Base-by-base conservation (phyloP, 2,113 vertebrate species). In the Dipodomys stephensi region DNA sequence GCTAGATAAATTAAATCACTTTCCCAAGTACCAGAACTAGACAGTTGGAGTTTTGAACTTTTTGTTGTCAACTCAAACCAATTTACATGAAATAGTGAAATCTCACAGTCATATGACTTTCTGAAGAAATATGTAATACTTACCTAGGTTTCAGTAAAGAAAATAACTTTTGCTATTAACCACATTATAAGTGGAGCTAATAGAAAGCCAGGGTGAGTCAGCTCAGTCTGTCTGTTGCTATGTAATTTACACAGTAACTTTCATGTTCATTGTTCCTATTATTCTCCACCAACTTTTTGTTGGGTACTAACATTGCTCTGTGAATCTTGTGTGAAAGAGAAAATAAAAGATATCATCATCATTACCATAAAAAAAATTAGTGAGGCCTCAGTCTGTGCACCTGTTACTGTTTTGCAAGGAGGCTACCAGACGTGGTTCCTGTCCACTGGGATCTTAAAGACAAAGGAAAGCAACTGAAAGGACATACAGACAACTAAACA, bases 401-500 rank as follows among this genome's bases (percentile, higher is more conserved):
- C 93, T 96, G 96, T 96, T 96, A 87, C 94, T 88, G 82, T 91
- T 90, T 57, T 92, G 67, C 78, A 82, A 68, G 87, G 71, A 78
- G 44, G 67, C 83, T 93, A 81, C 67, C 88, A 96, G 95, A 88
- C 46, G 0, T 88, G 85, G 60, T 71, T 95, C 39, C 78, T 60
- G 22, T 92, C 96, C 91, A n/a, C 68, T 93, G 95, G 94, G 95
- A 96, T 90, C 79, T 49, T 60, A 72, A 57, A 96, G 90, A 95
- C 87, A 96, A 94, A 96, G 92, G 79, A 69, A 94, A 46, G 74
- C 82, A 82, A 93, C 60, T 12, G 69, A 86, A 90, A 95, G 85
- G 90, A 97, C 96, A 81, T 32, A 97, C 95, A 97, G 95, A 95
- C 90, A 96, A 96, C 96, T 96, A 78, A 96, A 96, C 95, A 96